phyloP scores from a whole-genome alignment of 37 sponge, comb jelly and placozoan species.

The Mnemiopsis leidyi region DNA sequence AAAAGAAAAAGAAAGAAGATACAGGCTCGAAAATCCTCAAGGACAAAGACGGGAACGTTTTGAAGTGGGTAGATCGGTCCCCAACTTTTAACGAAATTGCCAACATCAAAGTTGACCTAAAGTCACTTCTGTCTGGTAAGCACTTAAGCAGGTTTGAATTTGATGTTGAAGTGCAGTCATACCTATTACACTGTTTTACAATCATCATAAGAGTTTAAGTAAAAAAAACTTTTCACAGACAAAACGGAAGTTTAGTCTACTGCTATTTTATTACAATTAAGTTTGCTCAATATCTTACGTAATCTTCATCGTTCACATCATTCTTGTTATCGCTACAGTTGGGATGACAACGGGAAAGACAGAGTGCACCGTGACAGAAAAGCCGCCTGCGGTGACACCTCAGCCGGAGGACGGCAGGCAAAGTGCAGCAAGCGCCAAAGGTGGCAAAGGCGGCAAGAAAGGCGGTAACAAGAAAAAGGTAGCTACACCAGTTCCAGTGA shows the following conservation, averaged over 20 bases:
- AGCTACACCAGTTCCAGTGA: background rate
- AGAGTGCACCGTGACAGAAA: conserved; percentile 24
- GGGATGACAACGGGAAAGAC: background rate
- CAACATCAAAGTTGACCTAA: background rate
- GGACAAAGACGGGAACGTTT: conserved; percentile 17
- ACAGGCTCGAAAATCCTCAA: background rate
- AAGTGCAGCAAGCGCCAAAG: background rate
- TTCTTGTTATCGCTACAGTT: background rate
- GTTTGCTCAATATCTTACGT: no score
- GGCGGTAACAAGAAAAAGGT: background rate
- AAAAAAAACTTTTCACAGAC: no score
- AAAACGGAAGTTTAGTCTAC: no score
- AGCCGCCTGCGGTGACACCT: background rate
- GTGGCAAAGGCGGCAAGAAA: background rate
- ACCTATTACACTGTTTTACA: no score
- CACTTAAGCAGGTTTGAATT: no score
- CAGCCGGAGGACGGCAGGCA: background rate
- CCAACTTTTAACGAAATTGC: background rate
- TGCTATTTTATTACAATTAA: no score
- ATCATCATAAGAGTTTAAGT: no score
- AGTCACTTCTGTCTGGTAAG: background rate
- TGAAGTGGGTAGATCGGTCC: background rate
- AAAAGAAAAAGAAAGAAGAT: background rate
- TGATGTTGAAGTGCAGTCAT: no score
- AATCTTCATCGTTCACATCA: no score